A percentile compares a stretch with the other conserved stretches of the same genome.
Conservation (phyloP, 2,113 vertebrate species). For the Peromyscus leucopus region DNA sequence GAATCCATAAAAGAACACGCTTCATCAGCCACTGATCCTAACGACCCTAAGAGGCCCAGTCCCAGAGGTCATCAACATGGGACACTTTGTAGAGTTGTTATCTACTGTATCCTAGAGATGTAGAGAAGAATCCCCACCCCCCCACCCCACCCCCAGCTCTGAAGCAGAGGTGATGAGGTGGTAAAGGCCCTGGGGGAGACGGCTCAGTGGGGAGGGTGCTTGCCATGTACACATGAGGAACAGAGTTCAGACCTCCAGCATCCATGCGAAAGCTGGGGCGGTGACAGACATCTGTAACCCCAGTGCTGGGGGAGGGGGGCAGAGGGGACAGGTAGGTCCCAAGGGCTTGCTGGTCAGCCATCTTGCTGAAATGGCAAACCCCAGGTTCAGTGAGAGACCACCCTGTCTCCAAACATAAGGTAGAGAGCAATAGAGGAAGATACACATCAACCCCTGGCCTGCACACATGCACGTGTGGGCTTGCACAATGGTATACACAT, state of each 20-base stretch:
- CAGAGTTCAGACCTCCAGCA: not conserved
- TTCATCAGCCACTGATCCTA: not conserved
- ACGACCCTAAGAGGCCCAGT: not conserved
- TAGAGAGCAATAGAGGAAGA: not conserved
- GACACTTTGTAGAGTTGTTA: not conserved
- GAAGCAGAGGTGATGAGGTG: accelerated
- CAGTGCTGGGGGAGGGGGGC: no score
- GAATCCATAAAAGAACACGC: not conserved
- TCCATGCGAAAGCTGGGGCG: not conserved
- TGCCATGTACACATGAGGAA: not conserved
- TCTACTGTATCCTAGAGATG: not conserved
- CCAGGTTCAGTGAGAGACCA: not conserved
- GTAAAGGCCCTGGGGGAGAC: not conserved
- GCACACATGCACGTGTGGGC: not conserved
- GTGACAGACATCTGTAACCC: not conserved
- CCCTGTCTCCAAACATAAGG: not conserved
- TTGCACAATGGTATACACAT: not conserved
- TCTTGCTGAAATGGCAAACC: not conserved
- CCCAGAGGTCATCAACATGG: not conserved
- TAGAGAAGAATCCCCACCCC: not conserved
- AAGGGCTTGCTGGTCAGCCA: not conserved
- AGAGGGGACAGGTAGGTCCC: no score
- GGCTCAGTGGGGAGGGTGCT: not conserved
- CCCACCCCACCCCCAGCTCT: not conserved
- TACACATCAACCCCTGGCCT: not conserved